These are phyloP conservation scores for Drosophila mauritiana DNA, from an alignment of 1,140 invertebrate genomes.

Conservation along the genomic window DNA sequence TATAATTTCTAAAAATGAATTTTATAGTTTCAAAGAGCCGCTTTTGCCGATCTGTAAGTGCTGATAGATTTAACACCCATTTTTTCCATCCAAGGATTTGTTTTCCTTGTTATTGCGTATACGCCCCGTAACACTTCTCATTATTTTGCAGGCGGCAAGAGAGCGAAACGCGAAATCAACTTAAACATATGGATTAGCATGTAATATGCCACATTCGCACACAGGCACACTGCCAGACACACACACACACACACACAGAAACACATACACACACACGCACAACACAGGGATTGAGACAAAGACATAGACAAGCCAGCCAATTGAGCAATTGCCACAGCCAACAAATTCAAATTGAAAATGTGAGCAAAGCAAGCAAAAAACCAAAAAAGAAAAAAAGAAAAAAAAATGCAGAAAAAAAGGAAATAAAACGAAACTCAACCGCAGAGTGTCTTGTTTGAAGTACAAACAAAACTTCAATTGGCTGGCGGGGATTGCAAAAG, in stretches of 20 bases:
- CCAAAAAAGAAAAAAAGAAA: slow-evolving; percentile 11
- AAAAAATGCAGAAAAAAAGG: slow-evolving; percentile 8
- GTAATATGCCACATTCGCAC: slow-evolving; percentile 62
- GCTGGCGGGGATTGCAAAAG: slow-evolving; percentile 25
- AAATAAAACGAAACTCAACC: slow-evolving; percentile 47
- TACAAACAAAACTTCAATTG: slow-evolving; percentile 77
- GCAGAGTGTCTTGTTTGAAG: slow-evolving; percentile 71
- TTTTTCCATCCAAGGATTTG: background rate
- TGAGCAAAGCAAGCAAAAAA: slow-evolving; percentile 60
- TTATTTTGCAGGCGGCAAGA: slow-evolving; percentile 23
- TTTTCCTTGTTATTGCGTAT: slow-evolving; percentile 38
- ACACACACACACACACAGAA: slow-evolving; percentile 16
- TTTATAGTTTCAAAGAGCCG: too few relatives aligned
- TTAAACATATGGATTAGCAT: slow-evolving; percentile 76
- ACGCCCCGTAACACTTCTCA: slow-evolving; percentile 53
- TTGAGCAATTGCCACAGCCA: slow-evolving; percentile 82
- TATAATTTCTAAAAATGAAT: too few relatives aligned
- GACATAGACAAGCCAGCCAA: slow-evolving; percentile 63
- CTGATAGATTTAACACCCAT: too few relatives aligned
- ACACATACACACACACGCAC: slow-evolving; percentile 8
- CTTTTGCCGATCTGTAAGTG: too few relatives aligned
- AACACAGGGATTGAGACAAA: slow-evolving; percentile 27
- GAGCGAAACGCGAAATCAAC: slow-evolving; percentile 42
- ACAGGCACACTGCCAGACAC: background rate
- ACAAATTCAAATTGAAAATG: slow-evolving; percentile 83